Evolutionary conservation across 2,888 invertebrate species (phyloP), one percentile per base, ranked within the genome.

Genomic region (Apodemia arnacis): DNA sequence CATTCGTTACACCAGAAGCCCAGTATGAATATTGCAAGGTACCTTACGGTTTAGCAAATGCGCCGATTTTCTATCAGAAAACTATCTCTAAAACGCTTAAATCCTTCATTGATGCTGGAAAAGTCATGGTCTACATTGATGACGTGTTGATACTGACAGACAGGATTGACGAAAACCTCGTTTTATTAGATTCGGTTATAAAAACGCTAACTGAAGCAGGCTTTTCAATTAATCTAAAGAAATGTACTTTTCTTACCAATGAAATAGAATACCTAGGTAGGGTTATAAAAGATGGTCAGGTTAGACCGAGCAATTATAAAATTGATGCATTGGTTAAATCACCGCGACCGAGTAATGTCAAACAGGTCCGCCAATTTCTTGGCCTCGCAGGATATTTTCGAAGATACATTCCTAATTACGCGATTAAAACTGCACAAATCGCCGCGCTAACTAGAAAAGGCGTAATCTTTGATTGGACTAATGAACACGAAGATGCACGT

Each of bases 241-340:
- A 83, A n/a, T 83, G 79, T 24, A 41, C 54, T 2, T 83, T 79
- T 69, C 49, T 83, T 1, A 27, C 41, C 18, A 63, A 44, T 24
- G 63, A 73, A 74, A n/a, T 83, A 5, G 83, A 83, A 34, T 79
- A 83, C 38, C n/a, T 84, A 4, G 84, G 84, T 10, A 18, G 84
- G 18, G 15, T 70, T 15, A 49, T 84, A 15, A 27, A 73, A 38
- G 11, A 70, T 1, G 76, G 84, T 75, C 84, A 80, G 75, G 80
- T 84, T 10, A 73, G 70, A 18, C 72, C 72, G 24, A 24, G 72
- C 72, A n/a, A 27, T 18, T 38, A 21, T 72, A 72, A 72, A 38
- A 41, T 72, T 18, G 18, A 72, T 18, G 72, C 72, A 3, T 41
- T 76, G 11, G 24, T 34, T 7, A 49, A 54, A 15, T 34, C 54